Base-by-base conservation (phyloP, 2,888 invertebrate genomes). In the Yponomeuta sedellus region DNA sequence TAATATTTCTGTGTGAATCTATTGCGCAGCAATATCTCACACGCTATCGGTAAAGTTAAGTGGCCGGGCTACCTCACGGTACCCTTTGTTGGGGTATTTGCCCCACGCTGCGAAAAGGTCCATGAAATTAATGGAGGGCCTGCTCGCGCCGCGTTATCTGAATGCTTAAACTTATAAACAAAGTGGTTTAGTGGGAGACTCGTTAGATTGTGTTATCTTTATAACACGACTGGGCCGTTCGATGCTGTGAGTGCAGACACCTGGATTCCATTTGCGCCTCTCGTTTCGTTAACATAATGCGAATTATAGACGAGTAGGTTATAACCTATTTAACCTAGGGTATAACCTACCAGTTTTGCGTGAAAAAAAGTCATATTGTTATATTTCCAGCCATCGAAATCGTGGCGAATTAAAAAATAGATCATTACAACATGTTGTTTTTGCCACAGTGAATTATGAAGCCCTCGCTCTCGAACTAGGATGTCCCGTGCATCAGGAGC, bases 21-120 rank as follows among this genome's bases (percentile, higher is more conserved):
- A 52, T 16, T 16, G 44, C 16, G 44, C 1, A 39, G 16, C n/a
- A 10, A 25, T 56, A 28, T 57, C 28, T 28, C 56, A 68, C 70
- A 68, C 61, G 66, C 73, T 73, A 75, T 75, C 77, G 70, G 67
- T 70, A 67, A 64, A 67, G 69, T 70, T 75, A 78, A 78, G 76
- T 78, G 76, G 74, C 70, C 58, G 64, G 64, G 69, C 72, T 74
- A 72, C 71, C 72, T 71, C 67, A 70, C 61, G 58, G 68, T 67
- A 34, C 25, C 34, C 19, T 34, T 19, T 62, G 19, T 62, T 34
- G 39, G 44, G 19, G 10, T 12, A 28, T 58, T 34, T n/a, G 34
- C 61, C 61, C n/a, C 61, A 61, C 61, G 61, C 61, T 61, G 61
- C 28, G 61, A 61, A 61, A 34, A 34, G 61, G 61, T 34, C 25